Evolutionary conservation across 2,113 vertebrate species (phyloP), one percentile per base, ranked within the genome.

Genomic region (Cyphomyrus plagiostoma): DNA sequence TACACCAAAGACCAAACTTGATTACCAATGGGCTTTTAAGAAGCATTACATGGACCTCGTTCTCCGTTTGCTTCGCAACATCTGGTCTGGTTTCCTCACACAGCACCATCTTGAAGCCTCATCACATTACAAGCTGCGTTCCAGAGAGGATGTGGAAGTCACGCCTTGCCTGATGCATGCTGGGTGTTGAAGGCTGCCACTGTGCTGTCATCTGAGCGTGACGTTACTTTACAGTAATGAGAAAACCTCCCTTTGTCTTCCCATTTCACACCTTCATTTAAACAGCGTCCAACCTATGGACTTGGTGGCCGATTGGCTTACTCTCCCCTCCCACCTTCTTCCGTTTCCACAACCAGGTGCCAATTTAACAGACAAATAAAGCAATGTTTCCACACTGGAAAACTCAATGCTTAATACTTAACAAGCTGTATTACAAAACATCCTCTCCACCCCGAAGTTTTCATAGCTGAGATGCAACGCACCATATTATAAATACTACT

Each of bases 41-140:
- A 35, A 21, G 35, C 92, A 91, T 89, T 88, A 91, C 26, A 91
- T 91, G 89, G 89, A 50, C 53, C 89, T 56, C 52, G n/a, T 88
- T 89, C 89, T 77, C 62, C 66, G 89, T 80, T 46, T 56, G 56
- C 52, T 13, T n/a, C 35, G 8, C 45, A 52, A 49, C 88, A 89
- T 80, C 85, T 53, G 58, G 23, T 74, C 62, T 66, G 58, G 21
- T 74, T 17, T 70, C 45, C 42, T 56, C 87, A 66, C 46, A 35
- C 87, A 50, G 48, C 45, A 80, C 66, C 26, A 23, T 30, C 42
- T 21, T 74, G 45, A 48, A 74, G 45, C 23, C 42, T 52, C 19
- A 50, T 83, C 39, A 46, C 30, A 48, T n/a, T 35, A 58, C 50
- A 19, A 49, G 21, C 53, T n/a, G 52, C 21, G 21, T 30, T 45